A percentile compares a stretch with the other conserved stretches of the same genome.
Conservation (phyloP, 1,140 invertebrate species). For the Heterodera carotae region DNA sequence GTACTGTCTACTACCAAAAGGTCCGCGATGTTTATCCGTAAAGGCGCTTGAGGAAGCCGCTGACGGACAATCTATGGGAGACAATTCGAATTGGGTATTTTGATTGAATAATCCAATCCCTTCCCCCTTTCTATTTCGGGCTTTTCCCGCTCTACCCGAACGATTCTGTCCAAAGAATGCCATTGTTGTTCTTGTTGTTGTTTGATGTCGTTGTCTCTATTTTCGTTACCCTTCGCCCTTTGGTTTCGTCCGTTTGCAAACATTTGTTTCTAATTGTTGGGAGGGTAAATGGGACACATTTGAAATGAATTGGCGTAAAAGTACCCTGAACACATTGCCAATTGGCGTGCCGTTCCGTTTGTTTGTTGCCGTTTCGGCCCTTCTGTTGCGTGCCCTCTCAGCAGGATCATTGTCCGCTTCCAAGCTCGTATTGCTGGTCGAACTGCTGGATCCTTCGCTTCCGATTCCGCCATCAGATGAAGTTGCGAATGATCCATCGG, state of each 20-base stretch:
- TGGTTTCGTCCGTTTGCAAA: background rate
- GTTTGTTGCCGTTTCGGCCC: background rate
- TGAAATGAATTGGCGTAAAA: background rate
- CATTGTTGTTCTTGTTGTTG: background rate
- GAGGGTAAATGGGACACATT: background rate
- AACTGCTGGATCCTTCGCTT: constrained; percentile 13
- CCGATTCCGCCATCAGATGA: constrained; percentile 6
- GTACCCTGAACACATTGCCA: background rate
- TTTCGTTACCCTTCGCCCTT: background rate
- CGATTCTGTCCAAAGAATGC: constrained; percentile 13
- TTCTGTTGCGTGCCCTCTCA: no score
- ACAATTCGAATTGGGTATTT: background rate
- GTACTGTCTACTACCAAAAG: constrained; percentile 40
- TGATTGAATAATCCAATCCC: background rate
- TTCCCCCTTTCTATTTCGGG: constrained; percentile 26
- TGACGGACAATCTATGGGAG: constrained; percentile 4
- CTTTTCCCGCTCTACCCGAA: constrained; percentile 24
- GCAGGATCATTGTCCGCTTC: background rate
- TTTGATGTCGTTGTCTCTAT: constrained; percentile 9
- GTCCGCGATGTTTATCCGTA: constrained; percentile 38
- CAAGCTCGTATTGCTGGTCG: constrained; percentile 37
- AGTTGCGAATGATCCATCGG: constrained; percentile 14
- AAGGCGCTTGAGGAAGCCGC: constrained; percentile 15
- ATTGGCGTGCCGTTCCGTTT: background rate
- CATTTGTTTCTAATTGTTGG: background rate